Evolutionary conservation across 2,888 invertebrate genomes (phyloP).

Genomic region (Onchidella celtica): DNA sequence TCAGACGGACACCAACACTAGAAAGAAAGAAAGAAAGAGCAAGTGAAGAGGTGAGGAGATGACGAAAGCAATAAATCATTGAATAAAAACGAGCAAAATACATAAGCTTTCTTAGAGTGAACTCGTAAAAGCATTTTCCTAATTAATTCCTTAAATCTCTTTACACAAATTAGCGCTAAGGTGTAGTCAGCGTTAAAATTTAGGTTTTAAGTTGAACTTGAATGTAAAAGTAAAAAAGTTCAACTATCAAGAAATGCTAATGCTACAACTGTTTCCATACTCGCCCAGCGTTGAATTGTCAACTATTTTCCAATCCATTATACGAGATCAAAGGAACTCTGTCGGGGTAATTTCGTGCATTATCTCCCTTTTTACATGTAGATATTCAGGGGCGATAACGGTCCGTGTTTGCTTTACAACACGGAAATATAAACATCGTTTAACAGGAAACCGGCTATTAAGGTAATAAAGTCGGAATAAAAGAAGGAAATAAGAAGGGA

Average conservation of each 20-base stretch:
- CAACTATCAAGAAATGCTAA: too few species aligned
- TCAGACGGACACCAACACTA: neutral
- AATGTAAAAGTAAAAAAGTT: too few species aligned
- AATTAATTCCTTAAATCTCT: too few species aligned
- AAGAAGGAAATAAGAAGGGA: conserved; percentile 15
- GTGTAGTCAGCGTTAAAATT: too few species aligned
- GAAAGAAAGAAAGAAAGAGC: neutral
- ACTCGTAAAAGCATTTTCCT: too few species aligned
- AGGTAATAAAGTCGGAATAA: neutral
- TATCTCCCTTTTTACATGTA: conserved; percentile 5
- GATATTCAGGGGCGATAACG: conserved; percentile 24
- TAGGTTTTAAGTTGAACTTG: too few species aligned
- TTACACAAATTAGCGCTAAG: too few species aligned
- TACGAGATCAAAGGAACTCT: conserved; percentile 20
- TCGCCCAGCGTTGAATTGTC: neutral
- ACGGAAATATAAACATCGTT: neutral
- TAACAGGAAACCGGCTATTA: neutral
- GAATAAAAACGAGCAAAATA: too few species aligned
- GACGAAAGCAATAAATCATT: too few species aligned
- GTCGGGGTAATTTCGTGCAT: conserved; percentile 21
- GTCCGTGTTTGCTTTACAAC: neutral
- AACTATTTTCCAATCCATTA: conserved; percentile 2
- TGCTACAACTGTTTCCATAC: neutral
- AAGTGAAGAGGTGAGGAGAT: too few species aligned
- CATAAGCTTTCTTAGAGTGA: too few species aligned